These are phyloP conservation scores for Liasis olivaceus DNA, from an alignment of 2,797 vertebrate species.

Conservation along the genomic window DNA sequence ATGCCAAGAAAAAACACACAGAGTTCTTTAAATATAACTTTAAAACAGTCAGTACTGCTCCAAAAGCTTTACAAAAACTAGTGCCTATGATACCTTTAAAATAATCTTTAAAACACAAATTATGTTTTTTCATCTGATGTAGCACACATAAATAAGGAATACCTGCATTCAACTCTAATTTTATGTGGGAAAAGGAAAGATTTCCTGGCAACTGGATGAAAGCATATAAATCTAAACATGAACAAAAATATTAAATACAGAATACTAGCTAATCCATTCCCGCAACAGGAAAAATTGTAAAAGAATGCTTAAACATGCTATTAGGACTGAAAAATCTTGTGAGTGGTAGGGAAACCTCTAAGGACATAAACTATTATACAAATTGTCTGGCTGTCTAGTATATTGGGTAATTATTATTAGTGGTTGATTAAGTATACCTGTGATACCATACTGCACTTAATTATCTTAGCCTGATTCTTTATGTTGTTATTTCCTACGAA, in stretches of 20 bases:
- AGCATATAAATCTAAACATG: background rate
- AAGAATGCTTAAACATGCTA: constrained; percentile 5
- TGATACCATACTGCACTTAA: background rate
- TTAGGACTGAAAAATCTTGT: background rate
- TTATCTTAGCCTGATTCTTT: background rate
- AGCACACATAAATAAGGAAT: background rate
- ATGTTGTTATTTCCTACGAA: background rate
- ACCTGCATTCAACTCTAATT: constrained; percentile 26
- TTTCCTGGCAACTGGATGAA: background rate
- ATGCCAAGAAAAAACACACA: background rate
- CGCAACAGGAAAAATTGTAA: background rate
- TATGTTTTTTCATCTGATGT: constrained; percentile 3
- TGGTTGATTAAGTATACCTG: background rate
- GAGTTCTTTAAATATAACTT: constrained; percentile 13
- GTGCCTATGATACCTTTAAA: constrained; percentile 19
- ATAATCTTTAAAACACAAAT: background rate
- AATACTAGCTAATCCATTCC: background rate
- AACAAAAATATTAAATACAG: background rate
- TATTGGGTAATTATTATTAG: background rate
- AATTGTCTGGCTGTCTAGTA: background rate
- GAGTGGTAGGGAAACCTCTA: constrained; percentile 13
- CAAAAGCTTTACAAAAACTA: constrained; percentile 11
- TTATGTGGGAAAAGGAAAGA: background rate
- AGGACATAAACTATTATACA: background rate
- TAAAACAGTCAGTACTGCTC: background rate